phyloP scores from a whole-genome alignment of 2,888 invertebrate species.

The Phymatocera aterrima region DNA sequence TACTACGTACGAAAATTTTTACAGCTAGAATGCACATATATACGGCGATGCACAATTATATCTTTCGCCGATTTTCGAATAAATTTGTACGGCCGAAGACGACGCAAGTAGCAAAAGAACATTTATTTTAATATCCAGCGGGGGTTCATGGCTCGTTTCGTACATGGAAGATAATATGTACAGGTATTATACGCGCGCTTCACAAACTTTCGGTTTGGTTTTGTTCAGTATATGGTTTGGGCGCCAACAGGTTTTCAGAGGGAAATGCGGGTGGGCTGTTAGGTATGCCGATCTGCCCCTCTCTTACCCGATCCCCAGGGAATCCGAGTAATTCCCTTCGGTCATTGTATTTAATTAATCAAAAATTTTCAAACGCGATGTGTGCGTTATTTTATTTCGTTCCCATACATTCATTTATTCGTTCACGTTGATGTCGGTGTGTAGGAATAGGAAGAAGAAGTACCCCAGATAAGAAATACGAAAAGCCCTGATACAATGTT shows the following conservation, averaged over 20 bases:
- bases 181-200: background rate
- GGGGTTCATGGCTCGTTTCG: slow-evolving; percentile 30
- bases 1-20: too few species aligned
- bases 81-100: background rate
- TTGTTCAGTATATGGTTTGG: slow-evolving; percentile 54
- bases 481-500: too few species aligned
- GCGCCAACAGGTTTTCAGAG: slow-evolving; percentile 63
- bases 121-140: slow-evolving; percentile 42
- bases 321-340: slow-evolving; percentile 24
- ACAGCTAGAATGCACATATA: too few species aligned
- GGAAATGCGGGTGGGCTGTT: slow-evolving; percentile 58
- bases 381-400: background rate
- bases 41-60: background rate
- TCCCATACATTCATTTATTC: background rate
- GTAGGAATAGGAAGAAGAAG: too few species aligned
- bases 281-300: slow-evolving; percentile 53
- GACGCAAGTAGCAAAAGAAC: background rate
- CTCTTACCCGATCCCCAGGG: slow-evolving; percentile 31
- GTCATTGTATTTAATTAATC: slow-evolving; percentile 35
- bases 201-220: slow-evolving; percentile 13
- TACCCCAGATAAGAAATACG: too few species aligned
- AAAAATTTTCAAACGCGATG: background rate
- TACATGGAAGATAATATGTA: slow-evolving; percentile 12
- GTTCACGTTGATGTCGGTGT: background rate
- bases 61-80: background rate